phyloP scores from a whole-genome alignment of 1,140 invertebrate genomes.

The Magallana gigas region DNA sequence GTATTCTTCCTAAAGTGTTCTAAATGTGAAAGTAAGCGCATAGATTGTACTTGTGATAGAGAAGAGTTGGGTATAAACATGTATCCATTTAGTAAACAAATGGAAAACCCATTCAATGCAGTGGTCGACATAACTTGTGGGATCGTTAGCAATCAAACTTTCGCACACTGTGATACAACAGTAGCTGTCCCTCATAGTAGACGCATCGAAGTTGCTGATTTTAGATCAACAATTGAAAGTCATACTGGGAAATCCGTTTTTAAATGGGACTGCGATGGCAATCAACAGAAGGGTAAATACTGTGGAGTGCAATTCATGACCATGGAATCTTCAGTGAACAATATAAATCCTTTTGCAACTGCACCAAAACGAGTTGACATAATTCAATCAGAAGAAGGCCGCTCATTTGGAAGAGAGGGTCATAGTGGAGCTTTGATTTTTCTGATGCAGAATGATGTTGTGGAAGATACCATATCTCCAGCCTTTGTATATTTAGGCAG shows the following conservation, averaged over 20 bases:
- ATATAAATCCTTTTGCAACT: not conserved
- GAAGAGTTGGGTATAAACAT: conserved; percentile 1
- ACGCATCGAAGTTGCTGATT: not conserved
- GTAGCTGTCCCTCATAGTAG: not conserved
- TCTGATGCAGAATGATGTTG: not conserved
- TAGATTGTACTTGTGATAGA: not conserved
- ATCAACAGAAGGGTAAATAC: not conserved
- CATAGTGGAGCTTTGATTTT: not conserved
- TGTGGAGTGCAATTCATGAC: not conserved
- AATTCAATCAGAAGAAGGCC: not conserved
- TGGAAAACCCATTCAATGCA: conserved; percentile 16
- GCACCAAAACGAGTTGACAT: conserved; percentile 3
- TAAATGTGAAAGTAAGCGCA: not conserved
- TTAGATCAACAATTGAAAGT: not conserved
- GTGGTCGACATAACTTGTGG: conserved; percentile 2
- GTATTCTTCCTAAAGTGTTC: not conserved
- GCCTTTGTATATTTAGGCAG: not conserved
- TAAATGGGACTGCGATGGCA: not conserved
- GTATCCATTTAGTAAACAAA: not conserved
- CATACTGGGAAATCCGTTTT: not conserved
- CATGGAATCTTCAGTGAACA: not conserved
- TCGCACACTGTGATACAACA: not conserved
- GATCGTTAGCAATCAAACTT: not conserved
- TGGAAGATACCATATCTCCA: not conserved
- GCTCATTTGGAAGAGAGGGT: not conserved